Evolutionary conservation across 2,113 vertebrate species (phyloP), one percentile per base, ranked within the genome.

Genomic region (Strix uralensis): DNA sequence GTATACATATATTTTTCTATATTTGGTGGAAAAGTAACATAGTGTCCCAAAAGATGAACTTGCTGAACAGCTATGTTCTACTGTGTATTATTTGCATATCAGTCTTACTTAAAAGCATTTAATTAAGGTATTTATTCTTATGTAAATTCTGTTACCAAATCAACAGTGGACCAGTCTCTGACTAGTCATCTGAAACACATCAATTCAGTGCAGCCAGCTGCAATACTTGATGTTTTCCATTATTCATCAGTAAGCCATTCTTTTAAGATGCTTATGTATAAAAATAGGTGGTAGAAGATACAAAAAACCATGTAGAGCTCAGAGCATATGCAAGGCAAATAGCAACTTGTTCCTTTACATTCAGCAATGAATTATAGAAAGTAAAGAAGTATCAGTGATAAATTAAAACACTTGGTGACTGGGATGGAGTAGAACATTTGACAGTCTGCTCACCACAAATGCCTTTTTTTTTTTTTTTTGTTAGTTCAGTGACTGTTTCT

Each of bases 91-190:
- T 63, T 49, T 12, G 9, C 18, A 20, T 66, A 29, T 2, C 54
- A 63, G 7, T 61, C 80, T 58, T 71, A 10, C 32, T 18, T 86
- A 42, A 92, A 94, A 84, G 21, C 5, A 34, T 57, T 80, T 78
- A 82, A 77, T 73, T 47, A 44, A 91, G 32, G 42, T 88, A 78
- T 75, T 73, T 69, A 70, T 61, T 81, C 57, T 85, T 78, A n/a
- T 74, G 18, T 96, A 34, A 91, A 44, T 90, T 96, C n/a, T 93
- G 14, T 86, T 93, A 26, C 44, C 47, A 75, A 63, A 77, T 91
- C 18, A 86, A 15, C 30, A 89, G 4, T 94, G 89, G 38, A 69
- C n/a, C n/a, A 88, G 7, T 55, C 70, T 63, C 66, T 95, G 86
- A 79, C 20, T 78, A 84, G 42, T 85, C 59, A 58, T 80, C 52